Conservation (phyloP, 2,797 vertebrate genomes). For the Anguilla obscura region DNA sequence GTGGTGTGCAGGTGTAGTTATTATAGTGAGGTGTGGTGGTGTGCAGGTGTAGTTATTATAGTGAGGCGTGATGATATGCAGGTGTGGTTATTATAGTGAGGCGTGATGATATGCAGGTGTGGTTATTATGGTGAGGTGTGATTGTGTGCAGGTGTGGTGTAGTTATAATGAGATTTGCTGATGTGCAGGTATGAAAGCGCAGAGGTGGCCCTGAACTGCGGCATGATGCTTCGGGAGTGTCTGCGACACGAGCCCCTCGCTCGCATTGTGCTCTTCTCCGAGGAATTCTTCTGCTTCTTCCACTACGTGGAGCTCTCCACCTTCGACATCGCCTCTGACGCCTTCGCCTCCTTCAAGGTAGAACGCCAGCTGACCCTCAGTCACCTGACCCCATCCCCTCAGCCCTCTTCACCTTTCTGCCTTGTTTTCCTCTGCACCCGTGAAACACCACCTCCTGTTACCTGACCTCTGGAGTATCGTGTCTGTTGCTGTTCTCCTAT, state of each 20-base stretch:
- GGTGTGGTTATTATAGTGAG: too few relatives aligned
- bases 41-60: too few relatives aligned
- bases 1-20: too few relatives aligned
- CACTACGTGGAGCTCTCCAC: slow-evolving; percentile 78
- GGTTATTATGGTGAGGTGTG: too few relatives aligned
- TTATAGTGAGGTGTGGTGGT: too few relatives aligned
- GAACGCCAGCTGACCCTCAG: neutral
- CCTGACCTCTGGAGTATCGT: neutral
- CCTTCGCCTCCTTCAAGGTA: slow-evolving; percentile 81
- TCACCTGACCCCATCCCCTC: neutral
- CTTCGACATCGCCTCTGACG: slow-evolving; percentile 80
- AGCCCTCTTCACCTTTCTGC: slow-evolving; percentile 3
- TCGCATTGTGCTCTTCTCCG: slow-evolving; percentile 73
- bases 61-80: too few relatives aligned
- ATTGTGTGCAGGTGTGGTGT: neutral
- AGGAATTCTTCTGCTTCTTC: slow-evolving; percentile 78
- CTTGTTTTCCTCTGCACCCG: neutral
- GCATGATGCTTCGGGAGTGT: slow-evolving; percentile 81
- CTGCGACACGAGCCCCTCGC: slow-evolving; percentile 80
- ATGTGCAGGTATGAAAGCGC: slow-evolving; percentile 72
- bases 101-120: too few relatives aligned
- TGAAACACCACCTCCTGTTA: slow-evolving; percentile 3
- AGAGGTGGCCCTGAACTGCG: slow-evolving; percentile 80
- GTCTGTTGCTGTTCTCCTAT: neutral
- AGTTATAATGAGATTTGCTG: slow-evolving; percentile 6